Evolutionary conservation across 2,888 invertebrate genomes (phyloP), one percentile per base, ranked within the genome.

Genomic region (Tridacna crocea): DNA sequence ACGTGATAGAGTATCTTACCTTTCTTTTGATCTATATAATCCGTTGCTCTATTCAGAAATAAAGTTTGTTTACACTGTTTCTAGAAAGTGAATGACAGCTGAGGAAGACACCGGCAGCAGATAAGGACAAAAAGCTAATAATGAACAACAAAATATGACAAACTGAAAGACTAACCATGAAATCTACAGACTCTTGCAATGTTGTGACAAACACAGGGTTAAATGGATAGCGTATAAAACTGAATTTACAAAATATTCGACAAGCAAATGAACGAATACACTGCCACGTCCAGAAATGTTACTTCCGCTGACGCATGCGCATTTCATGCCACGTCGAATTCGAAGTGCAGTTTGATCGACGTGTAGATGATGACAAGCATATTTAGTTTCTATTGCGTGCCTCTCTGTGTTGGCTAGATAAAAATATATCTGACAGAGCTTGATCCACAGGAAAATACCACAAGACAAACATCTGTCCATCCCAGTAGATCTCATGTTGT

Each of bases 211-310:
- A 19, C 22, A 26, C 60, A 51, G 15, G 24, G 13, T 55, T n/a
- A 19, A 26, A 27, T 36, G 8, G 24, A 22, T 47, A 60, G n/a
- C 22, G 68, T 48, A 27, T 26, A n/a, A n/a, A 55, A 47, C 65
- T 27, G 15, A 47, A 74, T 47, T 75, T 70, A 51, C 48, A 68
- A 60, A 78, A 78, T 74, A 79, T 79, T 82, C 76, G 78, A 72
- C 83, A 75, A 80, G 73, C 81, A 63, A 87, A 77, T 79, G 85
- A 83, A 90, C 87, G 88, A 87, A 84, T 76, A 84, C 55, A 77
- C 76, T 92, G 92, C 92, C 92, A 92, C 92, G 92, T 92, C 91
- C 92, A 89, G 91, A 85, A 85, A 89, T 84, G 84, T 87, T 77
- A 88, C 89, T 88, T 87, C 86, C 87, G 90, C 73, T 85, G 76